A percentile compares a stretch with the other conserved stretches of the same genome.
These are phyloP conservation scores for Galerucella nymphaeae DNA, from an alignment of 2,888 invertebrate genomes.

Conservation along the genomic window DNA sequence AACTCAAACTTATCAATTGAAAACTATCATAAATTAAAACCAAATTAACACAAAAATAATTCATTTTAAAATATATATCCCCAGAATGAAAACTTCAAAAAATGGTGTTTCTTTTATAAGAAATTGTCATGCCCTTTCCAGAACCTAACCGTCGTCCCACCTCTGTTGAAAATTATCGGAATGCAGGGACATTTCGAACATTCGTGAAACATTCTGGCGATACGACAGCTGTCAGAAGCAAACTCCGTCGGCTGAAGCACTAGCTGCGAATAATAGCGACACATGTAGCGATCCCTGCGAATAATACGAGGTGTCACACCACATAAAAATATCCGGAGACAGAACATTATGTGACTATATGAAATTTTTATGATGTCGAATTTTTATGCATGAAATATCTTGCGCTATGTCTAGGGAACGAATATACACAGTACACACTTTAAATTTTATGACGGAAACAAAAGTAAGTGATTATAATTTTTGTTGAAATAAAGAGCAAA, in stretches of 20 bases:
- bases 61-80: no score
- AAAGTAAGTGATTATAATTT: neutral
- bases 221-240: conserved; percentile 66
- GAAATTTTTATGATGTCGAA: conserved; percentile 62
- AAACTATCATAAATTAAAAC: no score
- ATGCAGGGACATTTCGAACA: conserved; percentile 60
- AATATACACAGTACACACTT: conserved; percentile 43
- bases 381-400: conserved; percentile 54
- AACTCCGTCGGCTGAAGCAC: conserved; percentile 56
- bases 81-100: neutral
- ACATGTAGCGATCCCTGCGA: conserved; percentile 62
- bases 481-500: no score
- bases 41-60: no score
- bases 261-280: conserved; percentile 66
- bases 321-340: conserved; percentile 62
- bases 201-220: conserved; percentile 55
- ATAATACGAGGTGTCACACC: conserved; percentile 64
- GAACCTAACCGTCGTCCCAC: neutral
- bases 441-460: neutral
- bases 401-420: conserved; percentile 13
- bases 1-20: no score
- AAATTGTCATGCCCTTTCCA: neutral
- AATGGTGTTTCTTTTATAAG: neutral
- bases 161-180: conserved; percentile 11
- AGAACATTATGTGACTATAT: conserved; percentile 61